Evolutionary conservation across 2,113 vertebrate genomes (phyloP), one percentile per base, ranked within the genome.

Genomic region (Aspidoscelis tigris): DNA sequence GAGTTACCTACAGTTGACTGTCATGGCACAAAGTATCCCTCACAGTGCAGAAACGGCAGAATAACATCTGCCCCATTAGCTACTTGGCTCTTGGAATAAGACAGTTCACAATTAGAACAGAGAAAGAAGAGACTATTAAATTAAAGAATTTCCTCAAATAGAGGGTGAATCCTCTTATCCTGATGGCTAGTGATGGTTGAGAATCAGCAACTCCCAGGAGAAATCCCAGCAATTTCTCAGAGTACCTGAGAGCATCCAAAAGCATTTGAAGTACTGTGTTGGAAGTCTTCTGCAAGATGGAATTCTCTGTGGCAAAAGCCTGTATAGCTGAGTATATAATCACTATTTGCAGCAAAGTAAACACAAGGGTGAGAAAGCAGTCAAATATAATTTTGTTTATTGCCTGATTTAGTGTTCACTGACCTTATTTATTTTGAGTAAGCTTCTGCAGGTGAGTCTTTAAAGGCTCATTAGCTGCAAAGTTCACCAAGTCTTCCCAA

Each of bases 351-450:
- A 21, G 68, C 50, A 8, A 69, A 64, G 16, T 53, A 44, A 69
- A 39, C 78, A 53, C 33, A 24, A 69, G 70, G 26, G 68, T 41
- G 33, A n/a, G 39, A 41, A 55, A 53, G n/a, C 44, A 71, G 9
- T 39, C 44, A 12, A 22, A 41, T 68, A 55, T 71, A 71, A 71
- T 70, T 81, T 68, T 39, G 10, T 55, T 81, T 81, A 71, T 55
- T 81, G 68, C 66, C n/a, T 70, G 55, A 71, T 80, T 55, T 81
- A 55, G 66, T 55, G 79, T 33, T 71, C 66, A 71, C 12, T 81
- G 68, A 55, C 79, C 79, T 81, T 81, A 71, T 70, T 81, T 81
- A 53, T 71, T 33, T 39, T 71, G 65, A 69, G 16, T 44, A 81
- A 39, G 53, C 58, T 18, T 71, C n/a, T 81, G 21, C 33, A 41